Percentiles rank a stretch among this genome's conserved stretches.
These are phyloP conservation scores for Suncus etruscus DNA, from an alignment of 2,113 vertebrate species.

Conservation along the genomic window DNA sequence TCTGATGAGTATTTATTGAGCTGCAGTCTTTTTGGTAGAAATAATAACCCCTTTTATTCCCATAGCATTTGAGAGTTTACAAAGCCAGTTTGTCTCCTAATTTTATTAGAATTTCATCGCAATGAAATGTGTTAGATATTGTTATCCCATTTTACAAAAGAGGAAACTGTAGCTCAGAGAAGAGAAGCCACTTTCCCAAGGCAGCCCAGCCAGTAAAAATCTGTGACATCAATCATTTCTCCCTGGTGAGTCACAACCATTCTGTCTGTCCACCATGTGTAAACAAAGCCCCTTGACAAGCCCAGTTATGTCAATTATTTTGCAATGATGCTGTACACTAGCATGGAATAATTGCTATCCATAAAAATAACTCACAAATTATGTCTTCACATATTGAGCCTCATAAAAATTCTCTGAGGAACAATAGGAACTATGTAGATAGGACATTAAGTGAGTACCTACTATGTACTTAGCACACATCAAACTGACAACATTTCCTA, in stretches of 20 bases:
- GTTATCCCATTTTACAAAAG: neutral
- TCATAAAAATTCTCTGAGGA: neutral
- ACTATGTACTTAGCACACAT: neutral
- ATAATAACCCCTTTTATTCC: conserved; percentile 7
- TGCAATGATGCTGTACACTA: neutral
- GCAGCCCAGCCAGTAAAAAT: neutral
- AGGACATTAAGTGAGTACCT: neutral
- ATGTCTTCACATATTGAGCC: neutral
- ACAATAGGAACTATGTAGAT: neutral
- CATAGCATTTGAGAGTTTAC: neutral
- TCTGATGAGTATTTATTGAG: conserved; percentile 41
- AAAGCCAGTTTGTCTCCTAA: neutral
- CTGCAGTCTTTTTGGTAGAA: neutral
- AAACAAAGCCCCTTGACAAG: neutral
- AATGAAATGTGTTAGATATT: neutral
- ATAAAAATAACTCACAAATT: neutral
- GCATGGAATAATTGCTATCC: neutral
- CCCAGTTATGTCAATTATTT: neutral
- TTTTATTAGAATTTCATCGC: conserved; percentile 37
- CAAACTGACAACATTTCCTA: neutral
- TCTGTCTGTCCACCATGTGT: neutral
- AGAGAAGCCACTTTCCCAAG: conserved; percentile 31
- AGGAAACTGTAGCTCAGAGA: conserved; percentile 30
- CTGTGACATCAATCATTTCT: neutral
- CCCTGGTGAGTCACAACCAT: neutral